These are phyloP conservation scores for Zygogramma bicolorata DNA, from an alignment of 2,888 invertebrate species.

Conservation along the genomic window DNA sequence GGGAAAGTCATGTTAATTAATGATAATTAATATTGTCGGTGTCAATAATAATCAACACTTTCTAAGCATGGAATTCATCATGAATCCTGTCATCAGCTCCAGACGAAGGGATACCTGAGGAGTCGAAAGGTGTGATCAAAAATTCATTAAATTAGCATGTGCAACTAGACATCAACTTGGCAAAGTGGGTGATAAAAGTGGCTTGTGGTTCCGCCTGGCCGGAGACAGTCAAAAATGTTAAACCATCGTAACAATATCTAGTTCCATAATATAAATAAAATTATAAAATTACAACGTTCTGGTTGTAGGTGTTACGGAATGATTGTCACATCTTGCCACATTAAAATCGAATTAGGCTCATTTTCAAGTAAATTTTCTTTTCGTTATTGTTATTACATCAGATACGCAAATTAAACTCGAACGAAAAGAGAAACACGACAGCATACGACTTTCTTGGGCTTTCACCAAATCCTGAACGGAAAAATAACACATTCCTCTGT, in stretches of 20 bases:
- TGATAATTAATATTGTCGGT: too few species aligned
- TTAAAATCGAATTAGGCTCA: conserved; percentile 66
- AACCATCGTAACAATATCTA: conserved; percentile 58
- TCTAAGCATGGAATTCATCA: too few species aligned
- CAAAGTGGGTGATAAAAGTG: conserved; percentile 24
- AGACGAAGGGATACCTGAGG: too few species aligned
- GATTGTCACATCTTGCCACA: conserved; percentile 64
- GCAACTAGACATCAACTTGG: not conserved
- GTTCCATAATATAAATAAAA: conserved; percentile 61
- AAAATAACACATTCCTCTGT: not conserved
- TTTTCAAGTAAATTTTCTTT: conserved; percentile 48
- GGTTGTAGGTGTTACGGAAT: conserved; percentile 66
- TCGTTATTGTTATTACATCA: conserved; percentile 53
- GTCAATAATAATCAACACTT: too few species aligned
- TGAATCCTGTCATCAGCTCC: too few species aligned
- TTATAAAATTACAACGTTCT: conserved; percentile 67
- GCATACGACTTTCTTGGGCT: not conserved
- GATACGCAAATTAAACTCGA: conserved; percentile 61
- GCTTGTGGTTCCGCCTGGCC: conserved; percentile 51
- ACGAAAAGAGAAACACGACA: not conserved
- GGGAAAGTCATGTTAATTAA: too few species aligned
- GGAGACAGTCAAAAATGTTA: conserved; percentile 57
- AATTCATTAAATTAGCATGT: conserved; percentile 7
- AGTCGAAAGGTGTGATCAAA: not conserved
- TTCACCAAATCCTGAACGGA: not conserved